Conservation (phyloP, 1,140 invertebrate genomes). For the Pectinophora gossypiella region DNA sequence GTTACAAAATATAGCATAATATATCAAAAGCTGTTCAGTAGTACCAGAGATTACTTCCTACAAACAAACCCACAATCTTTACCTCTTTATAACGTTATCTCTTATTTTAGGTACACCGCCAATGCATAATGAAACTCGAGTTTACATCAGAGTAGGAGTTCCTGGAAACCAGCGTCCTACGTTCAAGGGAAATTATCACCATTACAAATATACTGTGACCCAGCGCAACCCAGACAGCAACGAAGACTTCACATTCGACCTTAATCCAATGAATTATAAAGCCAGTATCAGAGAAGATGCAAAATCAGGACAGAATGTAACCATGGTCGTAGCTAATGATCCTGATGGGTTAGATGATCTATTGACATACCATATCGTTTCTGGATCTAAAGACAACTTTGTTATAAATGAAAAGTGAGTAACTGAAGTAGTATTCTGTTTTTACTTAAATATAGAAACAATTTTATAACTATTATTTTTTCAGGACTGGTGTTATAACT, state of each 20-base stretch:
- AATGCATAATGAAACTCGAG: slow-evolving; percentile 78
- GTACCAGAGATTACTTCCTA: no score
- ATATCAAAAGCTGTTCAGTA: no score
- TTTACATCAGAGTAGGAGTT: slow-evolving; percentile 83
- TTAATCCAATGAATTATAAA: slow-evolving; percentile 80
- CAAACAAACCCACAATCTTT: no score
- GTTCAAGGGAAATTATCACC: slow-evolving; percentile 83
- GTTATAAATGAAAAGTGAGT: slow-evolving; percentile 82
- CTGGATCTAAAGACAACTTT: slow-evolving; percentile 88
- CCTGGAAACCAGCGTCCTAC: slow-evolving; percentile 86
- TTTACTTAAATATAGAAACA: background rate
- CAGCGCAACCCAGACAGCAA: slow-evolving; percentile 37
- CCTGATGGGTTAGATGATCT: slow-evolving; percentile 84
- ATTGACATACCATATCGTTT: slow-evolving; percentile 83
- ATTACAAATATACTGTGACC: slow-evolving; percentile 57
- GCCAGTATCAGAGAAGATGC: slow-evolving; percentile 84
- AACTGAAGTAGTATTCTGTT: background rate
- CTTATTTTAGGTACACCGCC: slow-evolving; percentile 78
- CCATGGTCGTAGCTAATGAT: slow-evolving; percentile 82
- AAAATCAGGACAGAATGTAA: slow-evolving; percentile 80
- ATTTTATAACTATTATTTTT: slow-evolving; percentile 27
- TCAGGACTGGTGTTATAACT: slow-evolving; percentile 82
- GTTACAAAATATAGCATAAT: no score
- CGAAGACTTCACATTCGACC: slow-evolving; percentile 64
- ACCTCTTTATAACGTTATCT: no score